Evolutionary conservation across 2,888 invertebrate genomes (phyloP).

Genomic region (Cheilosia impressa): DNA sequence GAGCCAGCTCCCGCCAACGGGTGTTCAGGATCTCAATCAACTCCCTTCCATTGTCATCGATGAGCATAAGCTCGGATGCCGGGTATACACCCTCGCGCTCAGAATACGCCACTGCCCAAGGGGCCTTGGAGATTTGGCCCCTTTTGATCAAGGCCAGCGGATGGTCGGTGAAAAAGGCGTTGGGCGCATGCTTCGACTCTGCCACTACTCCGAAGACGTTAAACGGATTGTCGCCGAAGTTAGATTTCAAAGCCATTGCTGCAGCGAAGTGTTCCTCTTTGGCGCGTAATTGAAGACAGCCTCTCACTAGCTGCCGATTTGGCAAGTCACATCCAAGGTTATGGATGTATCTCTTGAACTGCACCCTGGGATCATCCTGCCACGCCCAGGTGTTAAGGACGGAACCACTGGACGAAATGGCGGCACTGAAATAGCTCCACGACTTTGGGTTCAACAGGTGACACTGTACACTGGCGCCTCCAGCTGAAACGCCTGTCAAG

Average conservation of each 20-base stretch:
- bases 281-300: slow-evolving; percentile 14
- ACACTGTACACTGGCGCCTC: slow-evolving; percentile 90
- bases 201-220: slow-evolving; percentile 89
- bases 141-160: slow-evolving; percentile 86
- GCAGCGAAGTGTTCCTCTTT: slow-evolving; percentile 1
- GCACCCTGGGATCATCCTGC: slow-evolving; percentile 84
- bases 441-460: slow-evolving; percentile 87
- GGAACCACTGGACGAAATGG: slow-evolving; percentile 87
- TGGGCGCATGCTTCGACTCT: slow-evolving; percentile 84
- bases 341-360: slow-evolving; percentile 85
- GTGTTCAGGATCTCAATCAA: slow-evolving; percentile 86
- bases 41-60: slow-evolving; percentile 80
- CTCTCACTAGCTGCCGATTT: slow-evolving; percentile 86
- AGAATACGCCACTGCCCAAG: slow-evolving; percentile 88
- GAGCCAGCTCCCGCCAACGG: slow-evolving; percentile 84
- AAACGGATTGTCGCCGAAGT: slow-evolving; percentile 86
- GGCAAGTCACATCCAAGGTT: slow-evolving; percentile 79
- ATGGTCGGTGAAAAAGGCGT: slow-evolving; percentile 87
- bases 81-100: slow-evolving; percentile 89
- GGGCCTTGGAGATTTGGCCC: slow-evolving; percentile 86
- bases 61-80: slow-evolving; percentile 83
- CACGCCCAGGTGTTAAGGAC: slow-evolving; percentile 87
- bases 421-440: slow-evolving; percentile 59
- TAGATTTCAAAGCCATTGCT: not conserved
- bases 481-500: slow-evolving; percentile 89